A percentile compares a stretch with the other conserved stretches of the same genome.
These are phyloP conservation scores for Choloepus didactylus DNA, from an alignment of 2,797 vertebrate genomes.

Conservation along the genomic window DNA sequence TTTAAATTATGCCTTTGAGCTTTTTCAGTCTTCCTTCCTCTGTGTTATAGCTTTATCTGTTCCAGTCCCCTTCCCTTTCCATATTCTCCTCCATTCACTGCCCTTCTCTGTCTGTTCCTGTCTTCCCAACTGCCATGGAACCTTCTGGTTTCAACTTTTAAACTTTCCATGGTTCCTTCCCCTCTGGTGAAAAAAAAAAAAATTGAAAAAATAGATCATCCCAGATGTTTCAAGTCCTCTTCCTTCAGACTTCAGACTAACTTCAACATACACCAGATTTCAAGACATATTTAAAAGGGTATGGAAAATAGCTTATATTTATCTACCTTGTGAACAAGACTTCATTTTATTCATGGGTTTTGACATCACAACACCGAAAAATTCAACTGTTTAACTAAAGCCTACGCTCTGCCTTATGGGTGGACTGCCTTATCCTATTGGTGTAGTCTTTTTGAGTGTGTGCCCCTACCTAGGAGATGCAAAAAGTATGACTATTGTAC, in stretches of 20 bases:
- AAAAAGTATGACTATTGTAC: not conserved
- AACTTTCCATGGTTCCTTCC: conserved; percentile 68
- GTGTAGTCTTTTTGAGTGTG: not conserved
- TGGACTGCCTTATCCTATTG: not conserved
- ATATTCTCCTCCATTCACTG: not conserved
- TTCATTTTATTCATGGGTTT: conserved; percentile 32
- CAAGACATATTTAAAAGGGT: conserved; percentile 12
- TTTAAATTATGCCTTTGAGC: not conserved
- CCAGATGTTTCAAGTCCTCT: conserved; percentile 33
- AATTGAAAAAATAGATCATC: conserved; percentile 1
- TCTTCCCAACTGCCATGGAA: conserved; percentile 78
- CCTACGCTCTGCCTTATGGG: conserved; percentile 18
- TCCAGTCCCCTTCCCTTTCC: not conserved
- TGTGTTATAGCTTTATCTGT: not conserved
- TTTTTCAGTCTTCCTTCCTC: not conserved
- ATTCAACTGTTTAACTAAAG: conserved; percentile 11
- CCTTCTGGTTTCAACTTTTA: conserved; percentile 72
- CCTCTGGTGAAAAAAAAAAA: conserved; percentile 37
- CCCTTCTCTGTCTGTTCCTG: conserved; percentile 22
- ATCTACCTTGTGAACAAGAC: not conserved
- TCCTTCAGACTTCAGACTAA: conserved; percentile 42
- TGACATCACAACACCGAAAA: not conserved
- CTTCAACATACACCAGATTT: conserved; percentile 43
- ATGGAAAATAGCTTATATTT: not conserved
- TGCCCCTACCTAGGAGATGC: not conserved